These are phyloP conservation scores for Epinephelus moara DNA, from an alignment of 2,113 vertebrate species.

Conservation along the genomic window DNA sequence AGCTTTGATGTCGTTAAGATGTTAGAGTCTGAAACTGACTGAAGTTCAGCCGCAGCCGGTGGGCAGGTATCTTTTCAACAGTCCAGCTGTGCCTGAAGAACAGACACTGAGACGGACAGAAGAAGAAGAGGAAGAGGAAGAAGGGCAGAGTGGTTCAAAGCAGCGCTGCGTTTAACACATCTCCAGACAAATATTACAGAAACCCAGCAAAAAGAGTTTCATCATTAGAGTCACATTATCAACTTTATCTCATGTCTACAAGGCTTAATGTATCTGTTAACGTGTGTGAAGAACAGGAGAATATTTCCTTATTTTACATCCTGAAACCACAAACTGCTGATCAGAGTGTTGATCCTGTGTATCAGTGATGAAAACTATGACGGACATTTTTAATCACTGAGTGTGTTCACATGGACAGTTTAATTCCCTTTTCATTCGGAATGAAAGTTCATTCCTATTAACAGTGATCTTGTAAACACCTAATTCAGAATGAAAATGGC, in stretches of 20 bases:
- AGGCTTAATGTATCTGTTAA: too few species aligned
- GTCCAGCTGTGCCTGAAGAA: constrained; percentile 11
- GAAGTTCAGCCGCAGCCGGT: constrained; percentile 42
- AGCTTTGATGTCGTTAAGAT: constrained; percentile 51
- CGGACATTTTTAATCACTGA: too few species aligned
- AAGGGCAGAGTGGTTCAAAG: constrained; percentile 3
- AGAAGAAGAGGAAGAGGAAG: neutral
- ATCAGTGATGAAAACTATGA: too few species aligned
- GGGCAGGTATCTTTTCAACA: constrained; percentile 18
- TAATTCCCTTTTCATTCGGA: too few species aligned
- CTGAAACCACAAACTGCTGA: neutral
- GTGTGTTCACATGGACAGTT: too few species aligned
- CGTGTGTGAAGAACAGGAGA: neutral
- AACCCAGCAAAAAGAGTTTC: neutral
- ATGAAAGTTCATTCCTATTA: too few species aligned
- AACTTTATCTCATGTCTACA: too few species aligned
- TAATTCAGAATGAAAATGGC: too few species aligned
- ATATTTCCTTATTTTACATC: neutral
- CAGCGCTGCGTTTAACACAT: too few species aligned
- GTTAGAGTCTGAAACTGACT: constrained; percentile 34
- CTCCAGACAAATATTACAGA: too few species aligned
- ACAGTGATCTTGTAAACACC: too few species aligned
- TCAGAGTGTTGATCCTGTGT: too few species aligned
- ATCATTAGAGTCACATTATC: neutral
- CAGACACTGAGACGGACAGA: neutral